Evolutionary conservation across 2,113 vertebrate species (phyloP).

Genomic region (Chionodraco myersi): DNA sequence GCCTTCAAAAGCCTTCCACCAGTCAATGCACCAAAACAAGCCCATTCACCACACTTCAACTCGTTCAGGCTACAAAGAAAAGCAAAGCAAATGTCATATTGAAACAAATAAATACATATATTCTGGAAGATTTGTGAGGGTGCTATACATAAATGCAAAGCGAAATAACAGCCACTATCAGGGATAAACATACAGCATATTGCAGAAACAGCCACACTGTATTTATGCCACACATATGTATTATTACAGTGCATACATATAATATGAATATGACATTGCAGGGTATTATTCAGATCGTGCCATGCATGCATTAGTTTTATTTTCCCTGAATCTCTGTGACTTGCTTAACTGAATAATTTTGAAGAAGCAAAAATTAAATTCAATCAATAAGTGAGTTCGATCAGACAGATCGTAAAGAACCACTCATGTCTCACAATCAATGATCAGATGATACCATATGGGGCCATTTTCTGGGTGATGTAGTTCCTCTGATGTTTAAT

Average conservation of each 20-base stretch:
- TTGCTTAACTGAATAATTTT: neutral
- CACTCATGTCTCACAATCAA: neutral
- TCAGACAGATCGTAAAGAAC: neutral
- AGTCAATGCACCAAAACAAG: conserved; percentile 75
- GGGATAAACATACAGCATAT: conserved; percentile 14
- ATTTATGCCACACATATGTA: conserved; percentile 30
- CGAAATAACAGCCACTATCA: conserved; percentile 37
- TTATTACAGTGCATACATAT: neutral
- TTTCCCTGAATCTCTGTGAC: neutral
- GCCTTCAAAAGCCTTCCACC: conserved; percentile 64
- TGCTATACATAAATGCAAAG: conserved; percentile 36
- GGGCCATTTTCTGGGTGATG: neutral
- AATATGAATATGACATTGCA: neutral
- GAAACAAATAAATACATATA: conserved; percentile 64
- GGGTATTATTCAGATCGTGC: neutral
- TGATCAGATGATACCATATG: neutral
- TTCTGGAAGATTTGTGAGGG: conserved; percentile 43
- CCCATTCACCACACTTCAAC: conserved; percentile 72
- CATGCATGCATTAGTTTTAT: neutral
- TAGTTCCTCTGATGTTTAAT: neutral
- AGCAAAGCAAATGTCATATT: conserved; percentile 67
- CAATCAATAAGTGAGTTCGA: neutral
- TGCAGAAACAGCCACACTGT: neutral
- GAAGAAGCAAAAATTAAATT: neutral
- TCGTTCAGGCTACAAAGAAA: conserved; percentile 47